Evolutionary conservation across 1,140 invertebrate species (phyloP).

Genomic region (Drosophila takahashii): DNA sequence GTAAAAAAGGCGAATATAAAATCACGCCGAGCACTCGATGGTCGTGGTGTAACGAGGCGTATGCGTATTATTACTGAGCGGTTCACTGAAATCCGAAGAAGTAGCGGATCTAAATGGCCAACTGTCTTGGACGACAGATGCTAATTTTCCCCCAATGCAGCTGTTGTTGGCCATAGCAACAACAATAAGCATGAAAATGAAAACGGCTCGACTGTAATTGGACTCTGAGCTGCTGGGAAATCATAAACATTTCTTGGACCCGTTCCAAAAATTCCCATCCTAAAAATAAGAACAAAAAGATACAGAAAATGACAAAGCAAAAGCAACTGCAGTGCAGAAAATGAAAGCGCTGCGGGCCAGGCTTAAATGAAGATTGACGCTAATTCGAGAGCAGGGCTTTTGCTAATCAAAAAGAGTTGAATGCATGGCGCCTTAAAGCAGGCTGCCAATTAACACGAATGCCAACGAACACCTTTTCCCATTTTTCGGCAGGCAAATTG

Average conservation of each 20-base stretch:
- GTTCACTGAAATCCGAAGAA: slow-evolving; percentile 25
- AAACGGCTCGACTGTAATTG: slow-evolving; percentile 51
- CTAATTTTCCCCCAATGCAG: slow-evolving; percentile 44
- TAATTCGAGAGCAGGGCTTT: slow-evolving; percentile 35
- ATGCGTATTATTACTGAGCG: slow-evolving; percentile 39
- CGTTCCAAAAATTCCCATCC: slow-evolving; percentile 29
- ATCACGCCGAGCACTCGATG: neutral
- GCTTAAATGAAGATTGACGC: slow-evolving; percentile 48
- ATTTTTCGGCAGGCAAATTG: slow-evolving; percentile 38
- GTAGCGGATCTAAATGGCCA: slow-evolving; percentile 1
- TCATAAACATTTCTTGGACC: slow-evolving; percentile 58
- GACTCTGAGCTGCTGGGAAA: slow-evolving; percentile 41
- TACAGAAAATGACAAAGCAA: slow-evolving; percentile 19
- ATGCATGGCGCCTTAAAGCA: slow-evolving; percentile 23
- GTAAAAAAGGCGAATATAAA: slow-evolving; percentile 12
- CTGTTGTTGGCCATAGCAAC: slow-evolving; percentile 18
- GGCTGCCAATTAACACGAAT: slow-evolving; percentile 10
- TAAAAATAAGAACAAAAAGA: slow-evolving; percentile 9
- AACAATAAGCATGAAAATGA: slow-evolving; percentile 30
- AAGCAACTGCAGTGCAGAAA: slow-evolving; percentile 30
- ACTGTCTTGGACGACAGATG: slow-evolving; percentile 31
- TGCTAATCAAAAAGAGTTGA: slow-evolving; percentile 32
- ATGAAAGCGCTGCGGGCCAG: slow-evolving; percentile 37
- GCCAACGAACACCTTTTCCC: slow-evolving; percentile 1
- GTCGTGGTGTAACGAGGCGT: slow-evolving; percentile 38